Evolutionary conservation across 2,888 invertebrate genomes (phyloP), one percentile per base, ranked within the genome.

Genomic region (Phortica magna): DNA sequence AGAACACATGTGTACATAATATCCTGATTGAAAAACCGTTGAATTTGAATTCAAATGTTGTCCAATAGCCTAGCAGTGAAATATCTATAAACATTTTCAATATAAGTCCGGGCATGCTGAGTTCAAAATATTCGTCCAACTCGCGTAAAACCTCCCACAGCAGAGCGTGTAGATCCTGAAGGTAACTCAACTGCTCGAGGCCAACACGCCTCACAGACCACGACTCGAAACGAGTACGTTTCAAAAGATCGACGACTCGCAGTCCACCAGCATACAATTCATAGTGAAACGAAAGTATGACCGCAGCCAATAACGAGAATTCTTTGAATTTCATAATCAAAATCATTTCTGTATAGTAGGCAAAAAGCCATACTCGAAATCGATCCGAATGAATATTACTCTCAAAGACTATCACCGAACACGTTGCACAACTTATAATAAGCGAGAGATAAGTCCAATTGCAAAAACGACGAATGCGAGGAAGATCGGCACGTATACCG

Each of bases 51-150:
- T 19, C 10, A 10, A 61, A 22, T 57, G 82, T 84, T 0, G 83
- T 73, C 89, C 89, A 89, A 70, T 89, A 90, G 10, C 88, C 85
- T 70, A 86, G 6, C 0, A 82, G 72, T 0, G 84, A 82, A 0
- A 82, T 80, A 57, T 90, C 89, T 39, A 83, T 75, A 65, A 85
- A 84, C 61, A 77, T 80, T 71, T 90, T 88, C 9, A 88, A 61
- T 48, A 85, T 65, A 5, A 85, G 41, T 0, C 76, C 72, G 1
- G 84, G 80, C 53, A 90, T 71, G 73, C 89, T 86, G 59, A 84
- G 77, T 5, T 76, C 71, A 17, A 84, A 88, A 74, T 89, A 83
- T 1, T 76, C 14, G 57, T 89, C 89, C 31, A 90, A 75, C 0
- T 70, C 48, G 0, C 85, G 82, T 1, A 84, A 74, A 6, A 78